Evolutionary conservation across 53 echinoderm and acorn worm genomes (phyloP), one percentile per base, ranked within the genome.

Genomic region (Pentamera pediparva): DNA sequence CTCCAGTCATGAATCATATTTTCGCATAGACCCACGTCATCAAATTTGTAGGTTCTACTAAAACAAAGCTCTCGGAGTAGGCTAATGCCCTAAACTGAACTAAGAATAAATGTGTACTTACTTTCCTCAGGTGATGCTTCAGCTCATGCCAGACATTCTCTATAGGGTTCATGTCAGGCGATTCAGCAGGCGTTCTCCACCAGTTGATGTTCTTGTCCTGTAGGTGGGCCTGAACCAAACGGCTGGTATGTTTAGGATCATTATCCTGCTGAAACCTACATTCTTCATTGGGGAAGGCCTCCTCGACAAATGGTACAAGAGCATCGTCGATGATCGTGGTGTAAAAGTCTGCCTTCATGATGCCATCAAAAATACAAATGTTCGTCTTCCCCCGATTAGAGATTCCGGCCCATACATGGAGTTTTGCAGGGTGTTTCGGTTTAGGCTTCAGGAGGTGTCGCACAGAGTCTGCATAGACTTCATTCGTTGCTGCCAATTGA

Each of bases 121-220:
- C 64, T 38, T 35, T 64, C 3, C 80, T 39, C 26, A 85, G 56
- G 27, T 65, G 35, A 39, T n/a, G 52, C 45, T 85, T 85, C 36
- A 80, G 32, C 43, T 79, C 64, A 13, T 40, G 41, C 85, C 85
- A 80, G 13, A 85, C 56, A 36, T 74, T 74, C 55, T 85, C 80
- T 0, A 80, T 85, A 0, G 85, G 75, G 37, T 80, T 85, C 11
- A 85, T 12, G 58, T 85, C 85, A 6, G 85, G 79, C n/a, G 61
- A 77, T 41, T 78, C 71, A 25, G 85, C 74, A 0, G 85, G 79
- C 20, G 79, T 79, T 26, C 38, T 71, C 85, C 85, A 85, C 63
- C 79, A 79, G 58, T 74, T 79, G 4, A 63, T 65, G 12, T 1
- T 4, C 22, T 72, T 70, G 27, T 77, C 77, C 28, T 10, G 37